Conservation (phyloP, 2,888 invertebrate genomes). For the Netelia fuscicornis region DNA sequence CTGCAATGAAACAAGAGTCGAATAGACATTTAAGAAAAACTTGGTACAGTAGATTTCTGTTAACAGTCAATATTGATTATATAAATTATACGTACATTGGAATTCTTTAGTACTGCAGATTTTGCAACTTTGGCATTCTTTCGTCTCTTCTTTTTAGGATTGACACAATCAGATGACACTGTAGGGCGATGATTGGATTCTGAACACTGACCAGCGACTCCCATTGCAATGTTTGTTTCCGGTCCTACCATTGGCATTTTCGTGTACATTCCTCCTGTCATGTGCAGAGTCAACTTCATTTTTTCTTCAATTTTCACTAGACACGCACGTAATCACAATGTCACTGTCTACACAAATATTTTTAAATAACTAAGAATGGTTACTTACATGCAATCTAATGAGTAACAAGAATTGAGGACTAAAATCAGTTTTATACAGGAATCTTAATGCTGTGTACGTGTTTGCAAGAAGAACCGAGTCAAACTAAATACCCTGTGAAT, state of each 20-base stretch:
- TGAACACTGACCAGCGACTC: slow-evolving; percentile 88
- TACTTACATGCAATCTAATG: neutral
- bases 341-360: neutral
- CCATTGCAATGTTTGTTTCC: slow-evolving; percentile 85
- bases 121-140: slow-evolving; percentile 90
- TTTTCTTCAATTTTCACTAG: slow-evolving; percentile 75
- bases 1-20: slow-evolving; percentile 83
- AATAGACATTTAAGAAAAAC: neutral
- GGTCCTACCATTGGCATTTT: slow-evolving; percentile 90
- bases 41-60: neutral
- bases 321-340: neutral
- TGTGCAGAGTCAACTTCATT: slow-evolving; percentile 90
- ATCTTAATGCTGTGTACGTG: neutral
- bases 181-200: slow-evolving; percentile 89
- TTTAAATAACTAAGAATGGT: neutral
- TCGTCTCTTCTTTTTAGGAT: slow-evolving; percentile 95
- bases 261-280: slow-evolving; percentile 90
- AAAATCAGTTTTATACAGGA: neutral
- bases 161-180: slow-evolving; percentile 90
- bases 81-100: slow-evolving; percentile 87
- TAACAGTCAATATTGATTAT: neutral
- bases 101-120: slow-evolving; percentile 88
- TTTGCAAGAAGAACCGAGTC: neutral
- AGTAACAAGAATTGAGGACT: neutral
- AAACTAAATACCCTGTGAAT: slow-evolving; percentile 30